These are phyloP conservation scores for Diglossa cyanea DNA, from an alignment of 2,797 vertebrate genomes.

Conservation along the genomic window DNA sequence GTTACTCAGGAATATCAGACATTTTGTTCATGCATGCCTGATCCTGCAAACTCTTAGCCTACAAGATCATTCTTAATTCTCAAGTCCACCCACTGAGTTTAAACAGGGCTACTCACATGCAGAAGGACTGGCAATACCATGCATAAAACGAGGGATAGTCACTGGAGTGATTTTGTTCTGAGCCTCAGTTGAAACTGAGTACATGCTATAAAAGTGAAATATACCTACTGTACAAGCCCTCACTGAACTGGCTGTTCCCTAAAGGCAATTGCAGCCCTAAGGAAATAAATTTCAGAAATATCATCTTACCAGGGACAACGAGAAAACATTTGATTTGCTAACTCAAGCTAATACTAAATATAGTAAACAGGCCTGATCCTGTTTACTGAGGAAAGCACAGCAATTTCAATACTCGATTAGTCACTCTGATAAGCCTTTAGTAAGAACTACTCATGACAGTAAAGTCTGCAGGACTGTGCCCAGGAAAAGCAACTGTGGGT, in stretches of 20 bases:
- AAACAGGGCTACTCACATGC: constrained; percentile 40
- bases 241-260: not conserved
- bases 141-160: not conserved
- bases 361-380: constrained; percentile 14
- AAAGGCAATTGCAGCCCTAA: not conserved
- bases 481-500: not conserved
- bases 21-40: constrained; percentile 38
- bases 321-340: constrained; percentile 64
- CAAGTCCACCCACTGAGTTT: constrained; percentile 40
- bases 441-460: not conserved
- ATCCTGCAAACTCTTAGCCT: constrained; percentile 45
- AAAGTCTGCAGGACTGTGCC: not conserved
- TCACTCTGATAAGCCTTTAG: constrained; percentile 18
- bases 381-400: constrained; percentile 4
- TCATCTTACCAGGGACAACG: constrained; percentile 11
- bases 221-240: not conserved
- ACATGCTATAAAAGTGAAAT: not conserved
- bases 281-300: constrained; percentile 31
- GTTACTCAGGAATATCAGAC: constrained; percentile 32
- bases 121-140: not conserved
- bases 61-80: constrained; percentile 34
- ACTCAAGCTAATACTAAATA: constrained; percentile 26
- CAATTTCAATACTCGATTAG: not conserved
- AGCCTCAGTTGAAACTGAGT: not conserved
- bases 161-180: not conserved